These are phyloP conservation scores for Sminthopsis crassicaudata DNA, from an alignment of 2,113 vertebrate genomes.

Conservation along the genomic window DNA sequence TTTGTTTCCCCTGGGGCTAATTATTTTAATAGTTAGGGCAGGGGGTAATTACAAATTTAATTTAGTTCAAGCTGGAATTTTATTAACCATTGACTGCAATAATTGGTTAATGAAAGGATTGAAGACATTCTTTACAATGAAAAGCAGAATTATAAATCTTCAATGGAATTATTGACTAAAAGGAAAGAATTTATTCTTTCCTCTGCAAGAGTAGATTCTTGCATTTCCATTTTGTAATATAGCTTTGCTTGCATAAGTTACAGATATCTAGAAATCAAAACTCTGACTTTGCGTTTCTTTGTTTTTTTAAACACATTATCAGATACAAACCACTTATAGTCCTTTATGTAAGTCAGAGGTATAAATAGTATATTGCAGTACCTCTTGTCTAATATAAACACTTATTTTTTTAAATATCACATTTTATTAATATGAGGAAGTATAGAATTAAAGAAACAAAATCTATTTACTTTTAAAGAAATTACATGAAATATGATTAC, in stretches of 20 bases:
- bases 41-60: background rate
- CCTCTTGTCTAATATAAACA: background rate
- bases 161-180: background rate
- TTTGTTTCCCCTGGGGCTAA: background rate
- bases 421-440: background rate
- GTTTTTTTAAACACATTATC: background rate
- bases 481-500: background rate
- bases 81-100: background rate
- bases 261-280: conserved; percentile 2
- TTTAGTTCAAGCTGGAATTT: background rate
- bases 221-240: background rate
- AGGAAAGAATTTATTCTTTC: background rate
- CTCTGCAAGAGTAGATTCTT: background rate
- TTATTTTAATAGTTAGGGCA: background rate
- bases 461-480: background rate
- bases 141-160: background rate
- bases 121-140: background rate
- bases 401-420: conserved; percentile 29
- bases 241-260: background rate
- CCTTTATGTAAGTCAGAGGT: no score
- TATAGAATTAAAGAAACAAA: conserved; percentile 18
- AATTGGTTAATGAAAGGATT: background rate
- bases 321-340: background rate
- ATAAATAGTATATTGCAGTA: background rate
- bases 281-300: background rate